These are phyloP conservation scores for Fukomys damarensis DNA, from an alignment of 2,113 vertebrate genomes.

Conservation along the genomic window DNA sequence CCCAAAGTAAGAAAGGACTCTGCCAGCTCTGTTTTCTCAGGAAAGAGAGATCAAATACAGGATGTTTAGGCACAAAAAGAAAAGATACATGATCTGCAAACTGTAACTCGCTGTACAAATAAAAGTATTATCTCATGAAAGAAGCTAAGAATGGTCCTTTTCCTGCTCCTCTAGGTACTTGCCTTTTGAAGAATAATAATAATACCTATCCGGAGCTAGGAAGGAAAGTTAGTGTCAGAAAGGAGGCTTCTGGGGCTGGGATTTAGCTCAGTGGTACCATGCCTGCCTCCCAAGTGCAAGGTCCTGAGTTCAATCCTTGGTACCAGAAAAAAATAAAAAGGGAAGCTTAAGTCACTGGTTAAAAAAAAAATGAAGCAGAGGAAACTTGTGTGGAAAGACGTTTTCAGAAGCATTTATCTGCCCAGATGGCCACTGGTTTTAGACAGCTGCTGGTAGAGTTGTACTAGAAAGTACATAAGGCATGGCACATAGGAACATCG, in stretches of 20 bases:
- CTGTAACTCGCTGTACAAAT: not conserved
- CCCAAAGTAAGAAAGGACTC: not conserved
- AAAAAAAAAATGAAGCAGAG: not conserved
- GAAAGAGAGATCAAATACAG: not conserved
- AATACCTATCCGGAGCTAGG: not conserved
- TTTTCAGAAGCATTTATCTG: not conserved
- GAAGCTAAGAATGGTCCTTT: not conserved
- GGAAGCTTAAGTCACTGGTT: not conserved
- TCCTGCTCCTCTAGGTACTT: not conserved
- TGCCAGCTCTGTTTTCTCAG: not conserved
- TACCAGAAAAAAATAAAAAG: too few species aligned
- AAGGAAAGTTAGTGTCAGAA: constrained; percentile 23
- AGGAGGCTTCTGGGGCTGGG: not conserved
- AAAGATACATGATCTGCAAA: not conserved
- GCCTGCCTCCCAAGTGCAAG: too few species aligned
- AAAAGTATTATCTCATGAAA: not conserved
- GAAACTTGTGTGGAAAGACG: not conserved
- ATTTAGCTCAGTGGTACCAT: too few species aligned
- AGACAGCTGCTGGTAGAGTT: not conserved
- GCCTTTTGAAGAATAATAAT: not conserved
- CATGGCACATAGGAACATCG: not conserved
- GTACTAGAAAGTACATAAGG: not conserved
- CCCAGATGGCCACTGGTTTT: not conserved
- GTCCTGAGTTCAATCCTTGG: too few species aligned
- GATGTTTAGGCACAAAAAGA: not conserved